Conservation (phyloP, 2,888 invertebrate genomes). For the Punctoribates punctum region DNA sequence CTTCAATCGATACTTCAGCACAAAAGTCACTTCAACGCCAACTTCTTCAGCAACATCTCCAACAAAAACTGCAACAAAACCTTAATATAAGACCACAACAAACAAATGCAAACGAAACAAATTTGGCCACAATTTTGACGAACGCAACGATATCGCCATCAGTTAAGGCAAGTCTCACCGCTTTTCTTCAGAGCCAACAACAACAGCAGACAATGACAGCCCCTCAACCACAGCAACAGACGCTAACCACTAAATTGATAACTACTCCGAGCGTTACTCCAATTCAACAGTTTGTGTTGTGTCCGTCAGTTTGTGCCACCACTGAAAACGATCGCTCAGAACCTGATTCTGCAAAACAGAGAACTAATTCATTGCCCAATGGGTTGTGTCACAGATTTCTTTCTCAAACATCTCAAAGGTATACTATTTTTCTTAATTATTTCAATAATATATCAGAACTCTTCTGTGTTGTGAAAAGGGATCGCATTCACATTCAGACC, state of each 20-base stretch:
- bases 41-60: constrained; percentile 64
- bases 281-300: constrained; percentile 29
- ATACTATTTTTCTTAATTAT: background rate
- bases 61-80: constrained; percentile 59
- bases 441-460: no score
- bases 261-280: constrained; percentile 46
- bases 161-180: constrained; percentile 35
- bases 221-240: constrained; percentile 33
- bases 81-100: constrained; percentile 32
- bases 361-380: constrained; percentile 39
- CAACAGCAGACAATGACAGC: background rate
- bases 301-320: constrained; percentile 11
- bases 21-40: constrained; percentile 55
- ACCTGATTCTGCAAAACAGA: constrained; percentile 28
- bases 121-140: constrained; percentile 17
- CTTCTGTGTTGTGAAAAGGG: no score
- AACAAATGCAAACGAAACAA: constrained; percentile 3
- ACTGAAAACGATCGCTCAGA: background rate
- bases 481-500: no score
- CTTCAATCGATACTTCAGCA: constrained; percentile 49
- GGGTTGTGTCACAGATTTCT: constrained; percentile 35
- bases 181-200: constrained; percentile 32
- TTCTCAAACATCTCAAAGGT: constrained; percentile 31
- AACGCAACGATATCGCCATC: constrained; percentile 23
- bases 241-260: constrained; percentile 42